Base-by-base conservation (phyloP, 2,888 invertebrate genomes). In the Tolmerus cingulatus region DNA sequence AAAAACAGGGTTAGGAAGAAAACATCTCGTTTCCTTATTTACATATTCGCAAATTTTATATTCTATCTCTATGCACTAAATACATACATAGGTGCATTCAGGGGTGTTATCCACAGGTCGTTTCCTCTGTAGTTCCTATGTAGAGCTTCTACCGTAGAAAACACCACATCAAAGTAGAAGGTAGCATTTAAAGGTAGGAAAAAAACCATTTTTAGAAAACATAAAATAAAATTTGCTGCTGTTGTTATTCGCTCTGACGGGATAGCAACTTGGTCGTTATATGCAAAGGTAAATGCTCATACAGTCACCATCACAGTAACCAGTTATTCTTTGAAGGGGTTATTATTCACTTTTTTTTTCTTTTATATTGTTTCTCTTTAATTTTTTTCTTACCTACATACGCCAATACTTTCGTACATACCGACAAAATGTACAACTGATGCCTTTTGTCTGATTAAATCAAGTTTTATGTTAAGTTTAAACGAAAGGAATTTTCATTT, bases 31-130 rank as follows among this genome's bases (percentile, higher is more conserved):
- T 55, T 19, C 55, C 82, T 46, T 82, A 30, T 82, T 82, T 57
- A 57, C 82, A 82, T 82, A 57, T 57, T 81, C 16, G 34, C 76
- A 76, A 76, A 37, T 76, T 76, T 76, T 76, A 76, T 76, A 34
- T 76, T 76, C 37, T 76, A 30, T 16, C 23, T 30, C 4, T 43
- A 14, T 34, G 34, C 34, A 16, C 57, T n/a, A n/a, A n/a, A n/a
- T n/a, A n/a, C n/a, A n/a, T 27, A 76, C 0, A 34, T 12, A 43
- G 12, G 37, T 30, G 34, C 76, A 76, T 76, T 76, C 34, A 76
- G 76, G 76, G 76, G 76, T 76, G 76, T 34, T 34, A 76, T 76
- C 57, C 57, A 57, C 23, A 7, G 23, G n/a, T 2, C 57, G 19
- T n/a, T n/a, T 57, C 57, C 57, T 57, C 34, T 7, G 7, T 34